Base-by-base conservation (phyloP, 2,888 invertebrate species). In the Sinopyrophorus schimmeli region DNA sequence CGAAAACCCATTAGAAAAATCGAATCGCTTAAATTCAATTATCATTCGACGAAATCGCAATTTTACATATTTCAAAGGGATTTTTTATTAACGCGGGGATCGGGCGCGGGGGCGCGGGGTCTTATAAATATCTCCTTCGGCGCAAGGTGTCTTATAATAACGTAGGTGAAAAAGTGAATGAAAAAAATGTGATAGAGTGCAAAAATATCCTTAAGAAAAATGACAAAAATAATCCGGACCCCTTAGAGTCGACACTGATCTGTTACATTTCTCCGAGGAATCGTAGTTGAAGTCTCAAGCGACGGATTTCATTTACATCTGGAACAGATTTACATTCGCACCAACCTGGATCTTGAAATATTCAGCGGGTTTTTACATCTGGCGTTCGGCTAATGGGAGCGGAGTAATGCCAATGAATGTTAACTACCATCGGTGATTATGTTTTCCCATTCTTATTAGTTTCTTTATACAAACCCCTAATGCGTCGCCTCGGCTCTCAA, bases 251-350 rank as follows among this genome's bases (percentile, higher is more conserved):
- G 67, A 64, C 68, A 62, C 67, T 69, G 68, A 67, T 69, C 67
- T 66, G 65, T 66, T 64, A 66, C 66, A 63, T 65, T 65, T 63
- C 64, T 66, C 65, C 47, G 53, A 66, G 66, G 66, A 65, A 67
- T 64, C 67, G 64, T 64, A 66, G 66, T 63, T 63, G 64, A 62
- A 68, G 68, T 68, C 66, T 65, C 69, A 55, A 59, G 66, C 64
- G 67, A 60, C 64, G 66, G 66, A 69, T 69, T 70, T 69, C 69
- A 70, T 70, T 69, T 69, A 70, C 69, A 70, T 70, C 66, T 64
- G 62, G 67, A 68, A 68, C 66, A 69, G 68, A 70, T 70, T 70
- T 69, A 66, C 67, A 69, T 69, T 68, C 68, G 63, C 66, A 62
- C 66, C 68, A 63, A 60, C 63, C 60, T 56, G 62, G 60, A 64